Percentiles rank a stretch among this genome's conserved stretches.
Evolutionary conservation across 2,113 vertebrate genomes (phyloP).

Genomic region (Ammospiza caudacuta): DNA sequence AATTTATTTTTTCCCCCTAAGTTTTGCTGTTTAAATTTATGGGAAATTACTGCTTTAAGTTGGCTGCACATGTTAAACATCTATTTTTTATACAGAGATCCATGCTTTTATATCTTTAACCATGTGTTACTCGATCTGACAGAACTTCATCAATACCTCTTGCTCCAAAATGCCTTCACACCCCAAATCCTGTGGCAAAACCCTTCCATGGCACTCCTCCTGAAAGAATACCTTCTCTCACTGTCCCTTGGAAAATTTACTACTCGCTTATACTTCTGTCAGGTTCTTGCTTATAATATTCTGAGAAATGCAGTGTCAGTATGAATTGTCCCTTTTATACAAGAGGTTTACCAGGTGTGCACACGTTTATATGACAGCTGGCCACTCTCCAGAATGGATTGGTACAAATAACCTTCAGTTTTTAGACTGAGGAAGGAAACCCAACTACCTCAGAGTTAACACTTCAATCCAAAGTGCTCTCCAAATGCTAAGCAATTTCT

Average conservation of each 20-base stretch:
- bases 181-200: neutral
- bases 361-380: neutral
- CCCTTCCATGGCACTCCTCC: neutral
- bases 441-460: neutral
- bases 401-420: neutral
- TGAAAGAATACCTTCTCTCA: neutral
- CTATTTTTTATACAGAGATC: neutral
- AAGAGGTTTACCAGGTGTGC: neutral
- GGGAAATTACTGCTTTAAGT: neutral
- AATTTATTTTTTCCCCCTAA: rapidly evolving
- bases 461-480: neutral
- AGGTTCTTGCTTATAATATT: neutral
- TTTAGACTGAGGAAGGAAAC: neutral
- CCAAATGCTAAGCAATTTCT: neutral
- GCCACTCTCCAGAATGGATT: neutral
- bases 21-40: neutral
- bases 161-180: neutral
- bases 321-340: neutral
- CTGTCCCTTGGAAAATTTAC: neutral
- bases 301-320: neutral
- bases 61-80: neutral
- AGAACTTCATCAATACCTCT: neutral
- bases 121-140: neutral
- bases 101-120: neutral
- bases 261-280: neutral